Evolutionary conservation across 2,113 vertebrate genomes (phyloP).

Genomic region (Pollimyrus isidori): DNA sequence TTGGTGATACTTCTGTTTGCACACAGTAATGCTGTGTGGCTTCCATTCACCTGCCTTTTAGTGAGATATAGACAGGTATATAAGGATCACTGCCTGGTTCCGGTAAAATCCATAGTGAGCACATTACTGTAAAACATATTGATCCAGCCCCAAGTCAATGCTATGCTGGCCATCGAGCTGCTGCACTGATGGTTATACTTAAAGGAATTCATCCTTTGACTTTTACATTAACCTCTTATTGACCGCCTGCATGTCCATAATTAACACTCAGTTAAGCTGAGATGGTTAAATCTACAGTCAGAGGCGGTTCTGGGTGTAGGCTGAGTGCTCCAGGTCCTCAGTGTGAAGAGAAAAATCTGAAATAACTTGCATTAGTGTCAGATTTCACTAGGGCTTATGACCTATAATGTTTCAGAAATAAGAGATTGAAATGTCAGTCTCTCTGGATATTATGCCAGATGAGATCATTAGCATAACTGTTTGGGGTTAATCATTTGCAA

Average conservation of each 20-base stretch:
- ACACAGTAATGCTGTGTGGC: neutral
- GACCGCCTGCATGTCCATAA: conserved; percentile 96
- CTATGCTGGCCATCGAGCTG: conserved; percentile 81
- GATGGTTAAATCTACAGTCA: conserved; percentile 81
- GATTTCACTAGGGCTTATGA: conserved; percentile 56
- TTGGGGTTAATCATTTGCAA: conserved; percentile 65
- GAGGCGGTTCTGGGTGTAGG: conserved; percentile 50
- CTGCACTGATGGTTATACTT: conserved; percentile 90
- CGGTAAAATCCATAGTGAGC: conserved; percentile 74
- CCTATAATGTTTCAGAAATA: conserved; percentile 70
- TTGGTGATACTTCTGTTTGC: neutral
- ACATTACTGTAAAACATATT: conserved; percentile 97
- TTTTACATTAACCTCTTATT: conserved; percentile 99
- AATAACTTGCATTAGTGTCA: conserved; percentile 68
- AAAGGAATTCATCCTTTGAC: conserved; percentile 96
- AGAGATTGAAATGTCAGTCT: conserved; percentile 72
- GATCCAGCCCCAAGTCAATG: conserved; percentile 77
- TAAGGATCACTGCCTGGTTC: conserved; percentile 23
- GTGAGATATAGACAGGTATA: conserved; percentile 25
- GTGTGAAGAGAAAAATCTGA: conserved; percentile 58
- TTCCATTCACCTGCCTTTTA: neutral
- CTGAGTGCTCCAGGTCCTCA: conserved; percentile 42
- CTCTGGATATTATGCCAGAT: conserved; percentile 62
- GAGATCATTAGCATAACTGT: conserved; percentile 67
- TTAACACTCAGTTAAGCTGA: conserved; percentile 98